These are phyloP conservation scores for Hemithea aestivaria DNA, from an alignment of 2,888 invertebrate species.

Conservation along the genomic window DNA sequence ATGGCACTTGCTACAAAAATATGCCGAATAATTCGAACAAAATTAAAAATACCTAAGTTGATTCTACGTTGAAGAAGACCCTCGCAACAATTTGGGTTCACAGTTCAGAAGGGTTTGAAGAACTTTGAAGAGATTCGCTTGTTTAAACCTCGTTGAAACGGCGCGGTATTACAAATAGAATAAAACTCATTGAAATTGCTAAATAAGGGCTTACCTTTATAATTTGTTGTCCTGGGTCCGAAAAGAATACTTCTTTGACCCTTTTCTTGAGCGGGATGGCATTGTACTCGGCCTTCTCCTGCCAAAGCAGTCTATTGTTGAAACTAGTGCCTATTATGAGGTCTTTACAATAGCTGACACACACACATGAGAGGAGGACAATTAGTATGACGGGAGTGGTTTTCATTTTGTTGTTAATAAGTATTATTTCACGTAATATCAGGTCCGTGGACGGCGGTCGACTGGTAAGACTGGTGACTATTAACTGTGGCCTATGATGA, in stretches of 20 bases:
- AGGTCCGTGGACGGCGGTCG: conserved; percentile 40
- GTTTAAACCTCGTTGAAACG: too few relatives aligned
- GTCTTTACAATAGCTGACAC: conserved; percentile 56
- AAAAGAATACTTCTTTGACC: conserved; percentile 68
- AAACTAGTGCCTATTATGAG: conserved; percentile 68
- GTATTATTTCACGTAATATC: conserved; percentile 37
- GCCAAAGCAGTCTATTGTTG: conserved; percentile 60
- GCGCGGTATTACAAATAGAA: too few relatives aligned
- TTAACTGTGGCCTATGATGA: too few relatives aligned
- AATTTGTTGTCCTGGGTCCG: conserved; percentile 66
- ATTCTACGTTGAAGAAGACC: too few relatives aligned
- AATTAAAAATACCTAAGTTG: too few relatives aligned
- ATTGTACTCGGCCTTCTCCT: conserved; percentile 66
- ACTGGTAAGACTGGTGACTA: conserved; percentile 36
- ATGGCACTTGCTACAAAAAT: too few relatives aligned
- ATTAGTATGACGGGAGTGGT: conserved; percentile 45
- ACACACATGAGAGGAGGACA: conserved; percentile 49
- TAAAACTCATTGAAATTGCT: not conserved
- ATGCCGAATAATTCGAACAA: too few relatives aligned
- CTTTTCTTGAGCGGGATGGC: conserved; percentile 68
- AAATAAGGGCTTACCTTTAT: conserved; percentile 55
- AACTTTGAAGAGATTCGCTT: too few relatives aligned
- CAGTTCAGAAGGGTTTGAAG: too few relatives aligned
- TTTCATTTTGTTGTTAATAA: conserved; percentile 52
- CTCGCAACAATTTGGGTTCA: too few relatives aligned